Evolutionary conservation across 2,797 vertebrate species (phyloP), one percentile per base, ranked within the genome.

Genomic region (Bovichtus diacanthus): DNA sequence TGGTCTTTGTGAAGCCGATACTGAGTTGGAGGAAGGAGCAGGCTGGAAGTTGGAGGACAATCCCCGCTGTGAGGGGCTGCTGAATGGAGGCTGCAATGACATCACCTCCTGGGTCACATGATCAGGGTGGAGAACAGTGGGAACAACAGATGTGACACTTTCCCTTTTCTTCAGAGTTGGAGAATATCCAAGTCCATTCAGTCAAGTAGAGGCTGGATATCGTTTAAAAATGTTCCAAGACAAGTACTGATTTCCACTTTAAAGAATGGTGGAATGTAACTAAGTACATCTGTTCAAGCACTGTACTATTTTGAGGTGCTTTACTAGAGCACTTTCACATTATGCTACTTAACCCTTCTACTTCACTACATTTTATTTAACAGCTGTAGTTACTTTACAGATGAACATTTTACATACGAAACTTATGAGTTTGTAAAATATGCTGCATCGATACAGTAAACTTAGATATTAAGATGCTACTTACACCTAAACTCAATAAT

Each of bases 41-140:
- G 61, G 34, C 62, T 15, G 43, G 66, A 66, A 46, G 51, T 67
- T 21, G 49, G 53, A 62, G 41, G 66, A 85, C 85, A 83, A 65
- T 55, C 58, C 23, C 62, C 10, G 68, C 64, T 75, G 71, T 72
- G 81, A 88, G 5, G n/a, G n/a, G n/a, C n/a, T n/a, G 54, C 73
- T 79, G 75, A 88, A 84, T 78, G 74, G 72, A 64, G n/a, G 82
- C 51, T 56, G 81, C 38, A 7, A 50, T 88, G 85, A 93, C 88
- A 82, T 93, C 92, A 91, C 69, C 74, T 60, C 36, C 50, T 21
- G 55, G 70, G 70, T 93, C 89, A 91, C 87, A 78, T 87, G 86
- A 74, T 44, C 77, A 55, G 70, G 64, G 18, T 19, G 53, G 62
- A 71, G 59, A 2, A 25, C 12, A 61, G 54, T 0, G 9, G 21